phyloP scores from a whole-genome alignment of 2,888 invertebrate genomes.

The Augiades crinisus region DNA sequence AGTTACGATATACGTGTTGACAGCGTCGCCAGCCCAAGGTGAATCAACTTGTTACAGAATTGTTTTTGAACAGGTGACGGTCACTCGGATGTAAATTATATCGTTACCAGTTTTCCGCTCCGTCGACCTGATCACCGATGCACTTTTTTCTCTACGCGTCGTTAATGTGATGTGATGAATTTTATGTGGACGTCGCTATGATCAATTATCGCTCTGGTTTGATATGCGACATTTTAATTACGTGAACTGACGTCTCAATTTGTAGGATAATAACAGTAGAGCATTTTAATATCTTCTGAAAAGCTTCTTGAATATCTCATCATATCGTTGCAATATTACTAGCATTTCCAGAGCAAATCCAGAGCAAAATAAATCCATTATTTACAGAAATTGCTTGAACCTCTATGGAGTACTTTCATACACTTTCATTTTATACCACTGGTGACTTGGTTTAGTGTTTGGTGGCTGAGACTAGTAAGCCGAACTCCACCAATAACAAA shows the following conservation, averaged over 20 bases:
- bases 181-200: slow-evolving; percentile 2
- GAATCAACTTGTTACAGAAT: slow-evolving; percentile 20
- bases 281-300: too few relatives aligned
- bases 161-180: slow-evolving; percentile 15
- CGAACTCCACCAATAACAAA: too few relatives aligned
- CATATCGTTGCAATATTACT: too few relatives aligned
- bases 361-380: too few relatives aligned
- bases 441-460: too few relatives aligned
- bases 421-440: too few relatives aligned
- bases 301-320: too few relatives aligned
- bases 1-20: slow-evolving; percentile 15
- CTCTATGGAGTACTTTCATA: too few relatives aligned
- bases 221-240: slow-evolving; percentile 5
- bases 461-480: too few relatives aligned
- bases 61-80: slow-evolving; percentile 15
- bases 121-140: slow-evolving; percentile 14
- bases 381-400: too few relatives aligned
- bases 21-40: slow-evolving; percentile 11
- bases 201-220: slow-evolving; percentile 9
- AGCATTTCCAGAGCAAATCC: too few relatives aligned
- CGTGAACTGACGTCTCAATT: background rate
- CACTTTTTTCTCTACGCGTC: slow-evolving; percentile 11
- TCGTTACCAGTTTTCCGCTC: slow-evolving; percentile 20
- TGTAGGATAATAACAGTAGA: too few relatives aligned
- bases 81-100: slow-evolving; percentile 22